Percentiles rank a stretch among this genome's conserved stretches.
phyloP scores from a whole-genome alignment of 2,797 vertebrate species.

The Pagetopsis macropterus region DNA sequence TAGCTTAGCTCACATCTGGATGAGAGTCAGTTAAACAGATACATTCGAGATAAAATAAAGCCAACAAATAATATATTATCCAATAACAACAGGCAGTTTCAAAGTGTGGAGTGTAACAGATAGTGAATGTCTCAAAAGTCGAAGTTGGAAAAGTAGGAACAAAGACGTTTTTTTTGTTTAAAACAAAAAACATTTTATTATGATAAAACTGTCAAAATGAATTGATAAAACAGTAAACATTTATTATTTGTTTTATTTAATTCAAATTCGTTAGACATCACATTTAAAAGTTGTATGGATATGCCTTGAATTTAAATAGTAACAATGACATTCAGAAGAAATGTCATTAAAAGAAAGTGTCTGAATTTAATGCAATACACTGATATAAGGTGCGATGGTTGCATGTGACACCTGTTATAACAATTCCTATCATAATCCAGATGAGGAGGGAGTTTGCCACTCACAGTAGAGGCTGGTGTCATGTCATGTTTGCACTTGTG shows the following conservation, averaged over 20 bases:
- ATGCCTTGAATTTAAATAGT: background rate
- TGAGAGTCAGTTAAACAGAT: slow-evolving; percentile 1
- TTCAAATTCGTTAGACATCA: too few species aligned
- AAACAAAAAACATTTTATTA: too few species aligned
- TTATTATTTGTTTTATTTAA: too few species aligned
- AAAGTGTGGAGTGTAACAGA: slow-evolving; percentile 1
- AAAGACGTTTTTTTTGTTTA: too few species aligned
- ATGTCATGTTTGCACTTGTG: slow-evolving; percentile 69
- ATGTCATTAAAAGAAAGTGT: slow-evolving; percentile 19
- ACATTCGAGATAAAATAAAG: background rate
- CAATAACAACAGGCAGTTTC: background rate
- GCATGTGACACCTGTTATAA: slow-evolving; percentile 59
- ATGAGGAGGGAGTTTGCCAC: slow-evolving; percentile 41
- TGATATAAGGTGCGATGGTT: slow-evolving; percentile 9
- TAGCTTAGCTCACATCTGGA: slow-evolving; percentile 28
- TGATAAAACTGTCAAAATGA: too few species aligned
- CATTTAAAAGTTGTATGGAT: too few species aligned
- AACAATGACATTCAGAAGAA: slow-evolving; percentile 5
- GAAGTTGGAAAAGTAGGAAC: too few species aligned
- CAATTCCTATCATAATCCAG: slow-evolving; percentile 36
- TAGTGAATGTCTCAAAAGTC: background rate
- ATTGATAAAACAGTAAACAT: too few species aligned
- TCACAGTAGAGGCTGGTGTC: slow-evolving; percentile 62
- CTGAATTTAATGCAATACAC: slow-evolving; percentile 3
- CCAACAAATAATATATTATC: slow-evolving; percentile 1